Percentiles rank a stretch among this genome's conserved stretches.
phyloP scores from a whole-genome alignment of 2,113 vertebrate genomes.

The Chlamydotis undulata region DNA sequence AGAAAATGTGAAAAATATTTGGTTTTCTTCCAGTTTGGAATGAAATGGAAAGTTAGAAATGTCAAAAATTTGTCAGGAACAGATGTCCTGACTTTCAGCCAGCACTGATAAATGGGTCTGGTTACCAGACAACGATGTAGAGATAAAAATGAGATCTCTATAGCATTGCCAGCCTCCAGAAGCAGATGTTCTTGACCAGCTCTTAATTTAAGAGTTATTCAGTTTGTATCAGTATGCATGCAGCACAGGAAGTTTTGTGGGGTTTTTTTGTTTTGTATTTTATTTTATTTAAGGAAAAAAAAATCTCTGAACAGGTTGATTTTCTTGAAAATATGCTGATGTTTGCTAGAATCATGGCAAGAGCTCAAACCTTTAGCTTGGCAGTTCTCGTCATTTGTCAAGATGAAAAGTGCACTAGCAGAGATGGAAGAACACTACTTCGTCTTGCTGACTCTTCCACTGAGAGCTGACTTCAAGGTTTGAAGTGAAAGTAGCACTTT shows the following conservation, averaged over 20 bases:
- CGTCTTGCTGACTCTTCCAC: background rate
- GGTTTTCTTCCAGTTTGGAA: constrained; percentile 26
- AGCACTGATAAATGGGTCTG: constrained; percentile 1
- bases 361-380: background rate
- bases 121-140: background rate
- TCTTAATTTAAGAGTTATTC: background rate
- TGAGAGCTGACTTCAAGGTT: background rate
- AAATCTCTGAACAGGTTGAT: background rate
- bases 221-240: background rate
- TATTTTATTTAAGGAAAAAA: background rate
- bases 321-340: background rate
- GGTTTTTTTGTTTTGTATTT: background rate
- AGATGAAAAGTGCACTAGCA: background rate
- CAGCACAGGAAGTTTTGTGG: background rate
- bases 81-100: constrained; percentile 49
- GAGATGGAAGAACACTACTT: background rate
- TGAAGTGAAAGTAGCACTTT: background rate
- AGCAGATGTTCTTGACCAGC: background rate
- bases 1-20: constrained; percentile 8
- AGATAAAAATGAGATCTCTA: background rate
- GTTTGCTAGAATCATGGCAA: background rate
- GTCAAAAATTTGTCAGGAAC: constrained; percentile 28
- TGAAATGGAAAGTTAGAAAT: constrained; percentile 40
- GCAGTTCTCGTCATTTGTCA: background rate
- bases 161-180: background rate